Evolutionary conservation across 1,140 invertebrate genomes (phyloP), one percentile per base, ranked within the genome.

Genomic region (Heliothis subflexa): DNA sequence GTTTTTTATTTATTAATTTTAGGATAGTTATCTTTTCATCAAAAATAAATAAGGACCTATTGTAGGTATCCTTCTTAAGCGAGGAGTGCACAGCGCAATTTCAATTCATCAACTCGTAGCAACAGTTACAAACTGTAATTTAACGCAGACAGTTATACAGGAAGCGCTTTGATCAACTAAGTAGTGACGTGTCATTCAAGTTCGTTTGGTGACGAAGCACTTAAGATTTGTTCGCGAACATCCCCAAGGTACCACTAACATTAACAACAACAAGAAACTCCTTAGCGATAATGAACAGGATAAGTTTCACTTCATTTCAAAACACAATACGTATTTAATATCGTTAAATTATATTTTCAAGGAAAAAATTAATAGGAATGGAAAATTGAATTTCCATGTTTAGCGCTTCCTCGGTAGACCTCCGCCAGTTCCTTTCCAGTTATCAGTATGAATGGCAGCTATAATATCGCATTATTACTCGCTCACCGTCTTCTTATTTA

Each of bases 81-180:
- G n/a, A 70, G 18, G 50, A 16, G 18, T 70, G 47, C 50, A 52
- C 66, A 33, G 47, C 50, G 47, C 66, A 50, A 52, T 47, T 54
- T 71, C 10, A 55, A 40, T 55, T 54, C 68, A 71, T 40, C 68
- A 28, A 55, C 28, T 55, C 50, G 50, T 40, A 71, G 50, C 49
- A 21, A 61, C 55, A 74, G 55, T 47, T 61, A 49, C 71, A 59
- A 74, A 74, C 55, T 74, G 71, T 74, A 59, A 74, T 74, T 74
- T 74, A 71, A 59, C 55, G 12, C 1, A 59, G 55, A 74, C 71
- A 47, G 40, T 52, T 70, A 70, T 52, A 70, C 47, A 61, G 55
- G 33, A 47, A 57, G 5, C 21, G 54, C 55, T 74, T 74, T 71
- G 68, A 71, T 71, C 66, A 70, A 70, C 66, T 70, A 55, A 45